Conservation (phyloP, 2,113 vertebrate species). For the Oncorhynchus clarkii region DNA sequence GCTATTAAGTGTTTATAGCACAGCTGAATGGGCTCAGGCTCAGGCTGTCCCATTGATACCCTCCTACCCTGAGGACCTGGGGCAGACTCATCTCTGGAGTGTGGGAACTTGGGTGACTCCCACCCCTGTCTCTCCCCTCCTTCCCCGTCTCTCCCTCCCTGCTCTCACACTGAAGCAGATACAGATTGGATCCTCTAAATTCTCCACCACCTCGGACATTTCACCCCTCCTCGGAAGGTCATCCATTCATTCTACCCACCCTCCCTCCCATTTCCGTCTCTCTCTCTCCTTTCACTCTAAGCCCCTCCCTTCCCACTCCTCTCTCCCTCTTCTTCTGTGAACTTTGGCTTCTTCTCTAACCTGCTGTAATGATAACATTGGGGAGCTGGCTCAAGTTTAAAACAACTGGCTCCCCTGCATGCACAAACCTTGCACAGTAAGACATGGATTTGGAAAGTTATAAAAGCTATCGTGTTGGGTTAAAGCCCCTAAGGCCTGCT, state of each 20-base stretch:
- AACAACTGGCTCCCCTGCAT: constrained; percentile 15
- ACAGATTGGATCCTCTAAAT: constrained; percentile 26
- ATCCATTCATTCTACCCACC: background rate
- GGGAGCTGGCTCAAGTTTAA: background rate
- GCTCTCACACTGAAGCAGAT: background rate
- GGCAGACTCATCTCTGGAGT: background rate
- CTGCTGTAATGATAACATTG: constrained; percentile 10
- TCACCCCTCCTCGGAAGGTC: constrained; percentile 22
- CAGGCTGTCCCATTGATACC: background rate
- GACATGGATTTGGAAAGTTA: constrained; percentile 21
- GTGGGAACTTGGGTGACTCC: background rate
- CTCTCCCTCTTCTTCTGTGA: constrained; percentile 11
- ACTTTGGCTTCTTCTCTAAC: constrained; percentile 17
- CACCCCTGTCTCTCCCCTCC: background rate
- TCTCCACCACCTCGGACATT: constrained; percentile 25
- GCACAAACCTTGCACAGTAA: constrained; percentile 6
- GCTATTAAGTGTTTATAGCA: background rate
- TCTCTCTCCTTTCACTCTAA: constrained; percentile 7
- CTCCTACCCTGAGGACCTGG: background rate
- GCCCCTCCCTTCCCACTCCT: constrained; percentile 8
- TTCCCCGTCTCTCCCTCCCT: background rate
- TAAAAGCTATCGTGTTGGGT: constrained; percentile 9
- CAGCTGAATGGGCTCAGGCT: background rate
- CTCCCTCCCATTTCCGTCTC: background rate
- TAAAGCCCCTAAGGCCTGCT: constrained; percentile 11